These are phyloP conservation scores for Odontothrips loti DNA, from an alignment of 2,888 invertebrate species.

Conservation along the genomic window DNA sequence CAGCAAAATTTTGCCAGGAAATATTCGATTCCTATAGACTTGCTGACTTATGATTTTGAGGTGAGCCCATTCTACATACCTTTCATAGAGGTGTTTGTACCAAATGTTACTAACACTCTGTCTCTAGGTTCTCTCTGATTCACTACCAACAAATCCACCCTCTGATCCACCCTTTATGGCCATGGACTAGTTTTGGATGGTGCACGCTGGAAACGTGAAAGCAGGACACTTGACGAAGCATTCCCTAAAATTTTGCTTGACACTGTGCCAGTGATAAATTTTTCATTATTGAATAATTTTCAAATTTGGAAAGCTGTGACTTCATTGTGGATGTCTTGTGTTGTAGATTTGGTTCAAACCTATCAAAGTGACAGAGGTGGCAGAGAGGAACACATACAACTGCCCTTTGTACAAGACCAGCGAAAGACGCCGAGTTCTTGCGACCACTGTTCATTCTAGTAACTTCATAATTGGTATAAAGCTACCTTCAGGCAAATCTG, in stretches of 20 bases:
- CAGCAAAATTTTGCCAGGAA: conserved; percentile 91
- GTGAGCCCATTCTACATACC: conserved; percentile 46
- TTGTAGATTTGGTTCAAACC: conserved; percentile 79
- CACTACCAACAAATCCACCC: conserved; percentile 46
- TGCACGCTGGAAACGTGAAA: conserved; percentile 74
- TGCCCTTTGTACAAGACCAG: conserved; percentile 91
- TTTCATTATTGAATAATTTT: not conserved
- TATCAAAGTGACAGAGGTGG: conserved; percentile 56
- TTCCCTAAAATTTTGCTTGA: conserved; percentile 78
- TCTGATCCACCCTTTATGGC: conserved; percentile 71
- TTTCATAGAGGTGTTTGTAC: not conserved
- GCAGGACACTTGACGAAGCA: conserved; percentile 69
- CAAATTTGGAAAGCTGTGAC: conserved; percentile 26
- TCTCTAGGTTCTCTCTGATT: not conserved
- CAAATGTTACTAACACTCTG: not conserved
- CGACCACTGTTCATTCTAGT: conserved; percentile 91
- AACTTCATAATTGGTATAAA: conserved; percentile 86
- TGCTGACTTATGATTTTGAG: conserved; percentile 75
- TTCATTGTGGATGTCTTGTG: conserved; percentile 28
- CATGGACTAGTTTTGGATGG: conserved; percentile 82
- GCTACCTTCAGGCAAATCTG: conserved; percentile 59
- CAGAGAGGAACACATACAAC: conserved; percentile 61
- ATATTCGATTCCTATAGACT: conserved; percentile 86
- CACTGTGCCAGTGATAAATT: conserved; percentile 66
- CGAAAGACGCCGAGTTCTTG: conserved; percentile 78